A percentile compares a stretch with the other conserved stretches of the same genome.
Evolutionary conservation across 2,888 invertebrate genomes (phyloP).

Genomic region (Malacosoma neustria): DNA sequence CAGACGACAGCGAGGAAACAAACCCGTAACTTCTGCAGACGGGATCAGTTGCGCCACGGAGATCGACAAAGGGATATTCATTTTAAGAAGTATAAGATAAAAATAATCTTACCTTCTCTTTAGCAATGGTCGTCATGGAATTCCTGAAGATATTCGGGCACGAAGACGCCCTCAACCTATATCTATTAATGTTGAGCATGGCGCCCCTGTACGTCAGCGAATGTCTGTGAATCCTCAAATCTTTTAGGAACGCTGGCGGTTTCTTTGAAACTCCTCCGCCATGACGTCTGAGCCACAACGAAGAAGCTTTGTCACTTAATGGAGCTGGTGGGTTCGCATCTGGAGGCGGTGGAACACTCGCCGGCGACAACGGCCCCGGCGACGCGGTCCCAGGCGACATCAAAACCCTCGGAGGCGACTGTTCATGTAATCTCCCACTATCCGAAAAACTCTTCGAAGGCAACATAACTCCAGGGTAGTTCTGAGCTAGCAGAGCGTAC

Average conservation of each 20-base stretch:
- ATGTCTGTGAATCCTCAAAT: slow-evolving; percentile 83
- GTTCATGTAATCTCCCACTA: slow-evolving; percentile 57
- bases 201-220: slow-evolving; percentile 90
- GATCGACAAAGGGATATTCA: too few species aligned
- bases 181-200: slow-evolving; percentile 88
- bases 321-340: slow-evolving; percentile 27
- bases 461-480: slow-evolving; percentile 83
- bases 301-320: slow-evolving; percentile 57
- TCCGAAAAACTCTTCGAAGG: slow-evolving; percentile 85
- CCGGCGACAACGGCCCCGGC: slow-evolving; percentile 40
- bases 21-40: too few species aligned
- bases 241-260: slow-evolving; percentile 82
- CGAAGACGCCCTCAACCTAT: slow-evolving; percentile 87
- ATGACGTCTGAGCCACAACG: slow-evolving; percentile 74
- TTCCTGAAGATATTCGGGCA: slow-evolving; percentile 93
- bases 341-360: slow-evolving; percentile 25
- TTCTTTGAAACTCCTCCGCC: slow-evolving; percentile 58
- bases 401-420: slow-evolving; percentile 43
- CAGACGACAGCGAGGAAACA: too few species aligned
- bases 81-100: too few species aligned
- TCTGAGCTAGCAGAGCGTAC: slow-evolving; percentile 81
- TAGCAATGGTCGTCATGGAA: slow-evolving; percentile 89
- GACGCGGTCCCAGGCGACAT: slow-evolving; percentile 38
- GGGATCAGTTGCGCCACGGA: too few species aligned
- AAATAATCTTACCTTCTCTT: slow-evolving; percentile 74